A percentile compares a stretch with the other conserved stretches of the same genome.
These are phyloP conservation scores for Zonitis immaculata DNA, from an alignment of 2,888 invertebrate species.

Conservation along the genomic window DNA sequence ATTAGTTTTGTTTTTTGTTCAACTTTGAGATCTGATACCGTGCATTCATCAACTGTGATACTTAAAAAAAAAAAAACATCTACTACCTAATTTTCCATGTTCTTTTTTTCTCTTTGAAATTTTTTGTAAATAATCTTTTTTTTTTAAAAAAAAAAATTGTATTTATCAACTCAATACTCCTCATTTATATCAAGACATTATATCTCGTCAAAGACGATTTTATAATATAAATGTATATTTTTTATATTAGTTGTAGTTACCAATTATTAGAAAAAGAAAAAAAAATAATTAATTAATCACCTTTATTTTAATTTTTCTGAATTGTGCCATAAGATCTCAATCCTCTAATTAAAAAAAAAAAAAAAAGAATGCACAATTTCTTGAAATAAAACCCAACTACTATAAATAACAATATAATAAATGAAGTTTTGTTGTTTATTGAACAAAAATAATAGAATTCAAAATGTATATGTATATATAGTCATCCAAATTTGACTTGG, in stretches of 20 bases:
- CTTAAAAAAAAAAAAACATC: conserved; percentile 30
- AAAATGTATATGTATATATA: no score
- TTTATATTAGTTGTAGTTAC: conserved; percentile 22
- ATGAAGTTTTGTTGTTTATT: conserved; percentile 21
- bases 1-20: conserved; percentile 2
- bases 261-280: conserved; percentile 5
- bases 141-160: conserved; percentile 16
- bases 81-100: conserved; percentile 25
- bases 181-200: conserved; percentile 12
- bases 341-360: no score
- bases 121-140: conserved; percentile 20
- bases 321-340: not conserved
- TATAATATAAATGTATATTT: conserved; percentile 18
- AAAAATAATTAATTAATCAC: not conserved
- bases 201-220: conserved; percentile 12
- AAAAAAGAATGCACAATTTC: no score
- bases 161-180: conserved; percentile 18
- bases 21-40: conserved; percentile 24
- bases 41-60: conserved; percentile 38
- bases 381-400: not conserved
- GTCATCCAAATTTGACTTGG: no score
- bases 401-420: conserved; percentile 1
- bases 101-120: conserved; percentile 13
- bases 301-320: not conserved
- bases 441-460: no score